A percentile compares a stretch with the other conserved stretches of the same genome.
These are phyloP conservation scores for Rhynchonycteris naso DNA, from an alignment of 2,797 vertebrate genomes.

Conservation along the genomic window DNA sequence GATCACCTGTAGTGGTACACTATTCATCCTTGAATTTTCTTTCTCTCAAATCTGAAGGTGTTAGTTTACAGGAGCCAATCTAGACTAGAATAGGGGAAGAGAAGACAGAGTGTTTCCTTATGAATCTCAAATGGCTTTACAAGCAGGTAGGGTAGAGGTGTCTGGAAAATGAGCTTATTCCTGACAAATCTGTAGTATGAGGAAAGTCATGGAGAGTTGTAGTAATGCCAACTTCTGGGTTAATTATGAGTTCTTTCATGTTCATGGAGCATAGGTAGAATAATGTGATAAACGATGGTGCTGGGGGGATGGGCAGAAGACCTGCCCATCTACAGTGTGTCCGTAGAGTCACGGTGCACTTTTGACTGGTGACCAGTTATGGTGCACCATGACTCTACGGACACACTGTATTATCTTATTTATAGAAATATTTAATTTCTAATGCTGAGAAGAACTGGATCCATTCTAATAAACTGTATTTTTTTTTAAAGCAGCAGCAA, in stretches of 20 bases:
- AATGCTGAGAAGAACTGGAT: not conserved
- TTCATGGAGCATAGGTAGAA: not conserved
- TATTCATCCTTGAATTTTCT: not conserved
- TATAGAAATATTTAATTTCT: not conserved
- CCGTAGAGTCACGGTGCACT: too few relatives aligned
- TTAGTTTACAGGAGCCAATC: not conserved
- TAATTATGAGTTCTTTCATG: not conserved
- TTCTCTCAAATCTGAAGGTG: not conserved
- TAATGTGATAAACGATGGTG: not conserved
- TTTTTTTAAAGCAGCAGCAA: not conserved
- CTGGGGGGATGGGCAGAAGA: not conserved
- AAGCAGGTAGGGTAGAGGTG: not conserved
- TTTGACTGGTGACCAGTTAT: too few relatives aligned
- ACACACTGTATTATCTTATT: not conserved
- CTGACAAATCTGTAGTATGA: not conserved
- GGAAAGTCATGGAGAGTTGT: not conserved
- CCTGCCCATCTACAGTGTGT: not conserved
- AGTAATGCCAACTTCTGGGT: not conserved
- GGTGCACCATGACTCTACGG: too few relatives aligned
- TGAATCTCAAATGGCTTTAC: not conserved
- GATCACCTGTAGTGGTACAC: not conserved
- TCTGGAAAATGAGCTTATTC: not conserved
- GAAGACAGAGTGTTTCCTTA: not conserved
- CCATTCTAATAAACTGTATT: not conserved
- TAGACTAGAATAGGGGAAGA: not conserved